Percentiles rank a stretch among this genome's conserved stretches.
phyloP scores from a whole-genome alignment of 2,888 invertebrate species.

The Hypena proboscidalis region DNA sequence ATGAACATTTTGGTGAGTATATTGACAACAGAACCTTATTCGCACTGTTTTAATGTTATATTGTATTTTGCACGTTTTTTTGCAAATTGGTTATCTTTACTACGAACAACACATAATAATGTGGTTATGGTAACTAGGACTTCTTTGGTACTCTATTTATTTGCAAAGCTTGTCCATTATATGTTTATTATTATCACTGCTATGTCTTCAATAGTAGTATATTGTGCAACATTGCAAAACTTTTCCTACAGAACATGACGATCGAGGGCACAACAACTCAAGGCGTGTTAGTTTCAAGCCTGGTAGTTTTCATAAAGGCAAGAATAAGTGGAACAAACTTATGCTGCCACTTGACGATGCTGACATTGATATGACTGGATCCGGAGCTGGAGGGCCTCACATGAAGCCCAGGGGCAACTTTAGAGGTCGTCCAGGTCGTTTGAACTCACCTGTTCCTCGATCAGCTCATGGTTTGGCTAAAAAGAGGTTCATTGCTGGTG shows the following conservation, averaged over 20 bases:
- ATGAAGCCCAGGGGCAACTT: constrained; percentile 61
- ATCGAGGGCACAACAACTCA: constrained; percentile 66
- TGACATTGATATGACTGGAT: constrained; percentile 86
- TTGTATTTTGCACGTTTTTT: too few relatives aligned
- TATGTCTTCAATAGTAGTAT: background rate
- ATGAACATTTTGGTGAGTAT: constrained; percentile 72
- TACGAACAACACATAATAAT: too few relatives aligned
- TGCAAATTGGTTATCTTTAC: background rate
- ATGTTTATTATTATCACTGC: too few relatives aligned
- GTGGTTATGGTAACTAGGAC: too few relatives aligned
- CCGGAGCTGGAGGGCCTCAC: constrained; percentile 56
- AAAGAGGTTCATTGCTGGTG: constrained; percentile 80
- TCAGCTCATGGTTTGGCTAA: constrained; percentile 52
- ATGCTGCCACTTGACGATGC: constrained; percentile 84
- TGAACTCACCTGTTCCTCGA: constrained; percentile 77
- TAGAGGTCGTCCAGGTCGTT: constrained; percentile 72
- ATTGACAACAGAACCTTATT: too few relatives aligned
- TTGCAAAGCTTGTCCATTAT: too few relatives aligned
- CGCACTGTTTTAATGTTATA: too few relatives aligned
- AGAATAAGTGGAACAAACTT: constrained; percentile 72
- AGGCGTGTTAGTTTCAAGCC: constrained; percentile 85
- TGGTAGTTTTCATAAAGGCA: constrained; percentile 72
- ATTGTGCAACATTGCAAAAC: background rate
- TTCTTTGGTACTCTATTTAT: too few relatives aligned
- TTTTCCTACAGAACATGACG: constrained; percentile 76